phyloP scores from a whole-genome alignment of 2,888 invertebrate genomes.

The Pyrgus malvae region DNA sequence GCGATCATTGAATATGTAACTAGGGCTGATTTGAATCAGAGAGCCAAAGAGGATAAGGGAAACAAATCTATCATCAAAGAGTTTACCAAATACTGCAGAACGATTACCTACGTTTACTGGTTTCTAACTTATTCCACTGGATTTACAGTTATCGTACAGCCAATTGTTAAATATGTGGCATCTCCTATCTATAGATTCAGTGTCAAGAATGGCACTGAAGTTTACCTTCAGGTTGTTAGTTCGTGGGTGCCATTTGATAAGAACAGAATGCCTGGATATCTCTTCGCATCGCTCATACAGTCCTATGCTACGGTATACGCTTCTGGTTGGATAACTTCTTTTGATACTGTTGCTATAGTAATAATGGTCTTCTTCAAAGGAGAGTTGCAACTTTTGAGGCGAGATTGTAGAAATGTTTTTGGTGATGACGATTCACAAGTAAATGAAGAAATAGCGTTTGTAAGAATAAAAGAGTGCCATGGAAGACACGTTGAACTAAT shows the following conservation, averaged over 20 bases:
- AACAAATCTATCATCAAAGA: slow-evolving; percentile 43
- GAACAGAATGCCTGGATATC: slow-evolving; percentile 47
- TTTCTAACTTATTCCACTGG: slow-evolving; percentile 58
- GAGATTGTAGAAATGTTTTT: slow-evolving; percentile 55
- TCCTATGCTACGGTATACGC: slow-evolving; percentile 56
- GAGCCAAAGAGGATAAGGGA: slow-evolving; percentile 40
- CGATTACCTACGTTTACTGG: slow-evolving; percentile 58
- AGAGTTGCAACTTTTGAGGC: slow-evolving; percentile 56
- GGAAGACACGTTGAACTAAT: slow-evolving; percentile 55
- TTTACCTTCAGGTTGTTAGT: slow-evolving; percentile 57
- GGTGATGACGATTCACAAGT: slow-evolving; percentile 37
- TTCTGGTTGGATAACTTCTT: slow-evolving; percentile 63
- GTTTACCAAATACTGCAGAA: slow-evolving; percentile 55
- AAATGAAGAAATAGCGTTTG: slow-evolving; percentile 36
- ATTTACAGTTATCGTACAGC: slow-evolving; percentile 51
- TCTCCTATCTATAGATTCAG: slow-evolving; percentile 49
- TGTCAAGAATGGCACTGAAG: slow-evolving; percentile 50
- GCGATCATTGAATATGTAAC: slow-evolving; percentile 59
- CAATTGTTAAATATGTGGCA: slow-evolving; percentile 47
- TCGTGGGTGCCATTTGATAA: slow-evolving; percentile 68
- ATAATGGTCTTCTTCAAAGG: slow-evolving; percentile 65
- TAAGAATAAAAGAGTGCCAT: slow-evolving; percentile 53
- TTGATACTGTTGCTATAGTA: slow-evolving; percentile 61
- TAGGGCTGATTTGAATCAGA: slow-evolving; percentile 49
- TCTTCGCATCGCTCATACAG: slow-evolving; percentile 51